Base-by-base conservation (phyloP, 2,888 invertebrate species). In the Agonopterix heracliana region DNA sequence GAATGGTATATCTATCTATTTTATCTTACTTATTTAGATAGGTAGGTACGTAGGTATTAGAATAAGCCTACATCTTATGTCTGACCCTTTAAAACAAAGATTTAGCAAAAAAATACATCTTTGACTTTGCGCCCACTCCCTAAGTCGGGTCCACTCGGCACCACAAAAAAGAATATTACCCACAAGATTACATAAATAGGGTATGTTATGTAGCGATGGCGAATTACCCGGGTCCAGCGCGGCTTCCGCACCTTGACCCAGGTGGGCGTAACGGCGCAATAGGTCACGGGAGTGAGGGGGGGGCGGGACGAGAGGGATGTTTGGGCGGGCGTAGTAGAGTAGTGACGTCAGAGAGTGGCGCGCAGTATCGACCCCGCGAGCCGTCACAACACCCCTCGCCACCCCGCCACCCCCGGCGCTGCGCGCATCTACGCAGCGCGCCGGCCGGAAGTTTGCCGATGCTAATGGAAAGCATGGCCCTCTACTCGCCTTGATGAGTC, bases 301-400 rank as follows among this genome's bases (percentile, higher is more conserved):
- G 71, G 56, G 71, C 60, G 62, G 62, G 66, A 68, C 57, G 58
- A 64, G 77, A 78, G 75, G 72, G 70, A 71, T 84, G 85, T 85
- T 86, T 86, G 83, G 83, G 78, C 81, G 82, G 82, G 81, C 77
- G 83, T 86, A 87, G 86, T 86, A 86, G 80, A 81, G 86, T 88
- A 85, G 78, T 87, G 88, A 86, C 87, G 88, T 88, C 86, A 86
- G 68, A 26, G 26, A 26, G 26, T 54, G 78, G 68, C 81, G 74
- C 71, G 74, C 76, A 68, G 64, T 84, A 83, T 84, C 84, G 84
- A 85, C 79, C 82, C 72, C 61, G 59, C 59, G 61, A 66, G 78
- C 85, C 85, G 84, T 84, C 84, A 87, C 68, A 86, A 85, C 82
- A 84, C 76, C 71, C 81, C 26, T 26, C 26, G 76, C 61, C 73